Conservation (phyloP, 2,113 vertebrate genomes). For the Girardinichthys multiradiatus region DNA sequence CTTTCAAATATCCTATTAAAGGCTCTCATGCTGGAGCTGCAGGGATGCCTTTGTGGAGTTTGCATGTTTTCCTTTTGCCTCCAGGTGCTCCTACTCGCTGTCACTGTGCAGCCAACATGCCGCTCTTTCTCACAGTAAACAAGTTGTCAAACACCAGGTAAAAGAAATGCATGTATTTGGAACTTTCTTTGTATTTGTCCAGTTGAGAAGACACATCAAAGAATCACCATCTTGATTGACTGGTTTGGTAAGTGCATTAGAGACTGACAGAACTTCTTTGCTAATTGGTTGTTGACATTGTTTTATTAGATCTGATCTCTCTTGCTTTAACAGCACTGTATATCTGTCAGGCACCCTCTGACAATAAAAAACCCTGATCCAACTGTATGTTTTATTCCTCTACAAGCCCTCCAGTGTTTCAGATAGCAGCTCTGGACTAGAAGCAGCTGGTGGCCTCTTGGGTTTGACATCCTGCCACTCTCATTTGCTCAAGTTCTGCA, state of each 20-base stretch:
- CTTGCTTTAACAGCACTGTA: no score
- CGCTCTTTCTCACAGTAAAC: not conserved
- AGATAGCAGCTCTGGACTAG: not conserved
- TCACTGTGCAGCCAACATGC: not conserved
- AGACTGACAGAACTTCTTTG: no score
- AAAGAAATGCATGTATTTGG: no score
- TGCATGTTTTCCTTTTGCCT: not conserved
- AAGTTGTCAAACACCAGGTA: no score
- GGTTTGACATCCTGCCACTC: not conserved
- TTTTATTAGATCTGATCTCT: not conserved
- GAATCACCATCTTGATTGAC: no score
- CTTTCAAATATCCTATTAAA: not conserved
- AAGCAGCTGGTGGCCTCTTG: not conserved
- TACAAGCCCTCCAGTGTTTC: not conserved
- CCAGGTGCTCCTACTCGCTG: not conserved
- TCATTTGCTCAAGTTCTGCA: slow-evolving; percentile 1
- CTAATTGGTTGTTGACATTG: no score
- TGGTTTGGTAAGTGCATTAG: no score
- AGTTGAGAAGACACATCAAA: no score
- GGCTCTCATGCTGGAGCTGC: not conserved
- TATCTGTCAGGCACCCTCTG: not conserved
- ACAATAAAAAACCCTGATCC: not conserved
- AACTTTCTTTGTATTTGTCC: no score
- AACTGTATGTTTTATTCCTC: not conserved
- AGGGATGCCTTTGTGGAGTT: not conserved